phyloP scores from a whole-genome alignment of 2,797 vertebrate genomes.

The Kryptolebias ocellatus region DNA sequence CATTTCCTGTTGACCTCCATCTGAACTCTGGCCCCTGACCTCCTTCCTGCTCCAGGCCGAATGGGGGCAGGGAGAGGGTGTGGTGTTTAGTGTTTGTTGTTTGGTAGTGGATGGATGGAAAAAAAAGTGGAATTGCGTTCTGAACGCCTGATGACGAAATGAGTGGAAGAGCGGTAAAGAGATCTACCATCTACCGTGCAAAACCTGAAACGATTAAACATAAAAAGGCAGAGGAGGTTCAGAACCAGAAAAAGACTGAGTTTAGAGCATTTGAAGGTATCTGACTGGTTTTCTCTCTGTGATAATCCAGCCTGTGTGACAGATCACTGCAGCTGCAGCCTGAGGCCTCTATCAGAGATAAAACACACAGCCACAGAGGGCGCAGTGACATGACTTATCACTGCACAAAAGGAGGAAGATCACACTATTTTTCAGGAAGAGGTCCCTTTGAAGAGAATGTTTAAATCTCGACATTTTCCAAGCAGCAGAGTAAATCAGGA shows the following conservation, averaged over 20 bases:
- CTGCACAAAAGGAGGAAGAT: slow-evolving; percentile 17
- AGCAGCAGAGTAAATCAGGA: not conserved
- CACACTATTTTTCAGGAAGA: slow-evolving; percentile 31
- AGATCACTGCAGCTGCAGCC: slow-evolving; percentile 60
- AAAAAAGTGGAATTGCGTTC: slow-evolving; percentile 34
- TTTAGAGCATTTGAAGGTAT: slow-evolving; percentile 19
- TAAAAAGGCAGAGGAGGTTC: not conserved
- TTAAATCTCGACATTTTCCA: slow-evolving; percentile 7
- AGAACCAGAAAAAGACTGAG: slow-evolving; percentile 2
- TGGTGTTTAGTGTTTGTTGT: slow-evolving; percentile 41
- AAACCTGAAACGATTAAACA: not conserved
- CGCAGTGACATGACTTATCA: slow-evolving; percentile 42
- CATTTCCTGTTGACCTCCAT: slow-evolving; percentile 84
- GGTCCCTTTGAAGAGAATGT: slow-evolving; percentile 15
- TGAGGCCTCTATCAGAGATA: slow-evolving; percentile 48
- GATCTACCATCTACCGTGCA: not conserved
- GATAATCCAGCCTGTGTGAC: slow-evolving; percentile 55
- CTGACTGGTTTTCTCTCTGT: not conserved
- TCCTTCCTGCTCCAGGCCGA: slow-evolving; percentile 58
- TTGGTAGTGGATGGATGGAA: slow-evolving; percentile 26
- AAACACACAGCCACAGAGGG: slow-evolving; percentile 44
- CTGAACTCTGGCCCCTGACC: slow-evolving; percentile 81
- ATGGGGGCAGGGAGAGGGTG: slow-evolving; percentile 41
- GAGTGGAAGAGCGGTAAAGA: slow-evolving; percentile 11
- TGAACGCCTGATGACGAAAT: slow-evolving; percentile 35